These are phyloP conservation scores for Trematomus bernacchii DNA, from an alignment of 2,797 vertebrate genomes.

Conservation along the genomic window DNA sequence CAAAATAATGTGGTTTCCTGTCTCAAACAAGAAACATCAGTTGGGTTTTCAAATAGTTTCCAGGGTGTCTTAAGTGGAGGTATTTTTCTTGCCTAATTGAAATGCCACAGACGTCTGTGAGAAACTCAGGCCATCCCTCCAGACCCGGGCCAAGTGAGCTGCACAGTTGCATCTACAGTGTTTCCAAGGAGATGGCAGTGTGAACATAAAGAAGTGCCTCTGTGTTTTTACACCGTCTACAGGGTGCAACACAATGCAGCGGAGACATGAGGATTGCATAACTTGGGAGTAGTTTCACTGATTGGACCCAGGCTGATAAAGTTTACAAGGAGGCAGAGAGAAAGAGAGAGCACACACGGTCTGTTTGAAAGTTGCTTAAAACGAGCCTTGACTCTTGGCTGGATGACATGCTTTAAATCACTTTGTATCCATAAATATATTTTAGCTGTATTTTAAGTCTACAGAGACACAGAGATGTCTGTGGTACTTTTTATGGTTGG, in stretches of 20 bases:
- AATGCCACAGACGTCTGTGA: slow-evolving; percentile 73
- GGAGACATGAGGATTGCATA: slow-evolving; percentile 43
- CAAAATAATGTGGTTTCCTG: slow-evolving; percentile 8
- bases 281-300: slow-evolving; percentile 58
- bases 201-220: slow-evolving; percentile 50
- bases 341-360: slow-evolving; percentile 33
- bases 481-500: slow-evolving; percentile 30
- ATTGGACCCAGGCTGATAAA: slow-evolving; percentile 40
- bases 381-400: slow-evolving; percentile 47
- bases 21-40: slow-evolving; percentile 26
- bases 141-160: slow-evolving; percentile 61
- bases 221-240: slow-evolving; percentile 42
- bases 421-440: slow-evolving; percentile 45
- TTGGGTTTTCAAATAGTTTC: slow-evolving; percentile 17
- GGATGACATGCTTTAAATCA: slow-evolving; percentile 58
- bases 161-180: slow-evolving; percentile 59
- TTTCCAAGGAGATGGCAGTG: slow-evolving; percentile 75
- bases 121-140: slow-evolving; percentile 61
- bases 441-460: slow-evolving; percentile 52
- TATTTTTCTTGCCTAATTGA: slow-evolving; percentile 73
- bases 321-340: slow-evolving; percentile 18
- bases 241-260: slow-evolving; percentile 68
- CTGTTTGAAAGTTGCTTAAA: slow-evolving; percentile 30
- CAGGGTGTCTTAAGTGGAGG: slow-evolving; percentile 42
- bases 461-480: slow-evolving; percentile 37